Percentiles rank a stretch among this genome's conserved stretches.
phyloP scores from a whole-genome alignment of 1,140 invertebrate genomes.

The Drosophila lacteicornis region DNA sequence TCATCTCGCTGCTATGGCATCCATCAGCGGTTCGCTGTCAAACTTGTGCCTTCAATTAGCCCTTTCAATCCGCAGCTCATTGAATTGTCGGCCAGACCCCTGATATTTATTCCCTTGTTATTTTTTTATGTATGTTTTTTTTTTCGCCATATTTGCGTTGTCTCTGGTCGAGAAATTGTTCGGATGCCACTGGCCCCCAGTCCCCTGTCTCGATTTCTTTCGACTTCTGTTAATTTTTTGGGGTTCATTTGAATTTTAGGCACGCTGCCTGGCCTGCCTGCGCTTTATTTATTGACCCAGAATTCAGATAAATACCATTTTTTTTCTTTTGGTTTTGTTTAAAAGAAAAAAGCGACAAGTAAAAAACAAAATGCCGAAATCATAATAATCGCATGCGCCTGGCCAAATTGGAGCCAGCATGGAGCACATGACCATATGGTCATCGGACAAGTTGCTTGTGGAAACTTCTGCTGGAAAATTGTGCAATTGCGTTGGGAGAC shows the following conservation, averaged over 20 bases:
- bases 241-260: constrained; percentile 79
- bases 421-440: constrained; percentile 62
- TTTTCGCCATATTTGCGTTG: constrained; percentile 56
- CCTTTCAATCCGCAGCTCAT: constrained; percentile 36
- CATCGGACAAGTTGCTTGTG: constrained; percentile 24
- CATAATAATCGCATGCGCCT: constrained; percentile 78
- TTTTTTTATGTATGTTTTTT: constrained; percentile 5
- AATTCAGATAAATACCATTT: constrained; percentile 79
- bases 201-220: constrained; percentile 21
- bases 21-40: constrained; percentile 7
- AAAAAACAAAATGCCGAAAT: constrained; percentile 29
- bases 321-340: constrained; percentile 27
- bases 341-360: constrained; percentile 46
- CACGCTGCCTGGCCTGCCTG: constrained; percentile 50
- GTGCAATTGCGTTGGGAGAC: constrained; percentile 23
- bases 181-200: constrained; percentile 58
- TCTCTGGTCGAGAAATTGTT: constrained; percentile 75
- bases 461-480: constrained; percentile 32
- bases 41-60: constrained; percentile 28
- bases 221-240: constrained; percentile 45
- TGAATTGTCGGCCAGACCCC: constrained; percentile 36
- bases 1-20: constrained; percentile 6
- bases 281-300: constrained; percentile 80
- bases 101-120: not conserved
- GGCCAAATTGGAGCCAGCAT: constrained; percentile 33